Percentiles rank a stretch among this genome's conserved stretches.
Evolutionary conservation across 2,113 vertebrate genomes (phyloP).

Genomic region (Ophiodon elongatus): DNA sequence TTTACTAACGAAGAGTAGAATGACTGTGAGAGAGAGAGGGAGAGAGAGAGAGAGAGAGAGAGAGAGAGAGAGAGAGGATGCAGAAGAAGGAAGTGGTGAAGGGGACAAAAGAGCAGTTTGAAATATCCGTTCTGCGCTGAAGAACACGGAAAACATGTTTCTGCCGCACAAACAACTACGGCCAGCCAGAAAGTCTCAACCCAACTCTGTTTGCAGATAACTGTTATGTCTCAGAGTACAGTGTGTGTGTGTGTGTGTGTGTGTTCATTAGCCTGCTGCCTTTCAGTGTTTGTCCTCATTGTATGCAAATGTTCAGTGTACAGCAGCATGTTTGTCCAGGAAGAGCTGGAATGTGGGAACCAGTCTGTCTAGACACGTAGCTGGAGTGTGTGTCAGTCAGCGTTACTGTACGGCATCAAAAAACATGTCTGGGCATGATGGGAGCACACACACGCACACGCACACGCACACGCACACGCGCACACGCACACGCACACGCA

Average conservation of each 20-base stretch:
- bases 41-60: constrained; percentile 35
- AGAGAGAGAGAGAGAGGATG: constrained; percentile 55
- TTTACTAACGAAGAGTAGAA: constrained; percentile 76
- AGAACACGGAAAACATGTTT: constrained; percentile 69
- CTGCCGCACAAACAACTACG: constrained; percentile 59
- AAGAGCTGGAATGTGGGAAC: constrained; percentile 80
- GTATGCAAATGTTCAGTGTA: constrained; percentile 79
- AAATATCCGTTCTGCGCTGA: constrained; percentile 57
- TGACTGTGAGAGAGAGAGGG: constrained; percentile 54
- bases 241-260: constrained; percentile 50
- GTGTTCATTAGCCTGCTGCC: constrained; percentile 59
- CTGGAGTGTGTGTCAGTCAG: constrained; percentile 33
- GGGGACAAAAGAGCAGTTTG: constrained; percentile 61
- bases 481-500: constrained; percentile 36
- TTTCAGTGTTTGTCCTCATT: constrained; percentile 65
- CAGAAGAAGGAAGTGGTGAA: constrained; percentile 54
- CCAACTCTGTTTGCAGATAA: constrained; percentile 37
- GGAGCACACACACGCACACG: neutral
- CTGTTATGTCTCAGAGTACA: constrained; percentile 37
- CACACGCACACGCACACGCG: constrained; percentile 32
- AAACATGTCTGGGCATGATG: constrained; percentile 65
- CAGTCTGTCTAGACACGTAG: constrained; percentile 77
- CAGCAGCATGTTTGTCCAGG: constrained; percentile 78
- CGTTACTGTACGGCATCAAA: constrained; percentile 39
- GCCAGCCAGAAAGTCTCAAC: constrained; percentile 51